Percentiles rank a stretch among this genome's conserved stretches.
Conservation (phyloP, 2,888 invertebrate genomes). For the Pterobdella sp. region DNA sequence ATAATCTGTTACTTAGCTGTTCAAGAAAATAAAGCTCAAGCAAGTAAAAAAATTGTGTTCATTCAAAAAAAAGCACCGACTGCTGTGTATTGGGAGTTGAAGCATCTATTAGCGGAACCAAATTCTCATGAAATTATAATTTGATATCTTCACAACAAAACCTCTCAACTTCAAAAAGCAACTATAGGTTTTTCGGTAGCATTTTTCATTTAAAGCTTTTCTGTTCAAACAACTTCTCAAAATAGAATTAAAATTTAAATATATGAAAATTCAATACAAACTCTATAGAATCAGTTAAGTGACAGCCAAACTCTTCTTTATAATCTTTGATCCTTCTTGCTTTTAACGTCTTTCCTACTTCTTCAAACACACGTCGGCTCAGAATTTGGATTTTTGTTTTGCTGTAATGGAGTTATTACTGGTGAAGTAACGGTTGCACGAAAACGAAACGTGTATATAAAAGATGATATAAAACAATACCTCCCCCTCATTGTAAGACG, state of each 20-base stretch:
- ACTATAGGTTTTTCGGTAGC: neutral
- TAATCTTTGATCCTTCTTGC: conserved; percentile 61
- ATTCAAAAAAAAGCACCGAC: no score
- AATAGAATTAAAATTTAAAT: neutral
- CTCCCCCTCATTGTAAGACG: neutral
- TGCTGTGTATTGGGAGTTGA: no score
- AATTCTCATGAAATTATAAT: no score
- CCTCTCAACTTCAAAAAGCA: no score
- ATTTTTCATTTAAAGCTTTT: neutral
- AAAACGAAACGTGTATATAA: neutral
- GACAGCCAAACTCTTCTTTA: conserved; percentile 41
- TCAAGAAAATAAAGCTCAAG: no score
- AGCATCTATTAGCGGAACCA: no score
- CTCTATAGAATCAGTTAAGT: conserved; percentile 38
- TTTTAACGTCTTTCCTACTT: conserved; percentile 63
- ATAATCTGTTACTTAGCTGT: no score
- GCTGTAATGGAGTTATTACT: neutral
- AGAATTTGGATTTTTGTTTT: conserved; percentile 1
- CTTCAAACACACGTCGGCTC: conserved; percentile 58
- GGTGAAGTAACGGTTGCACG: neutral
- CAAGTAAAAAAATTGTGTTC: no score
- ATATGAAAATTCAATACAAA: no score
- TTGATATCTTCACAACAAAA: no score
- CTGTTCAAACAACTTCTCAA: neutral
- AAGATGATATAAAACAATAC: neutral